phyloP scores from a whole-genome alignment of 2,888 invertebrate species.

The Mechanitis messenoides region DNA sequence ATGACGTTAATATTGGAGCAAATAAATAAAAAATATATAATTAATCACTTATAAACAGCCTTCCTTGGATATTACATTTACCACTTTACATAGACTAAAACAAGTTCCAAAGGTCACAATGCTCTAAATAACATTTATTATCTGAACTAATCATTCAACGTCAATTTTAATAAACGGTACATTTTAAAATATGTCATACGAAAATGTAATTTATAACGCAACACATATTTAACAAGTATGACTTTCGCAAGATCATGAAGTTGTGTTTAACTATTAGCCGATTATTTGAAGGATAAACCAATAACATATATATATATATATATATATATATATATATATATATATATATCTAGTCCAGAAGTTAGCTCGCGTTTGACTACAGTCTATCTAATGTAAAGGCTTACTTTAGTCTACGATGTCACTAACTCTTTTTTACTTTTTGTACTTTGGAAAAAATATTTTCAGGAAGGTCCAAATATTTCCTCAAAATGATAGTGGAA shows the following conservation, averaged over 20 bases:
- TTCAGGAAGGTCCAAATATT: too few species aligned
- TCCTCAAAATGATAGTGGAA: too few species aligned
- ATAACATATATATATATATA: constrained; percentile 22
- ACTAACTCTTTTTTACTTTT: too few species aligned
- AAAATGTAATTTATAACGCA: constrained; percentile 18
- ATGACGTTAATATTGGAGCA: constrained; percentile 1
- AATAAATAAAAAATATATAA: not conserved
- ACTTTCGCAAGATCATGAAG: constrained; percentile 28
- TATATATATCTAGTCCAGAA: too few species aligned
- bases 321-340: too few species aligned
- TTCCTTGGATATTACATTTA: not conserved
- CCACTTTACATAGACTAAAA: not conserved
- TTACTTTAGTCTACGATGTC: too few species aligned
- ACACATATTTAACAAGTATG: constrained; percentile 17
- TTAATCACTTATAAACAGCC: not conserved
- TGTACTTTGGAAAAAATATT: too few species aligned
- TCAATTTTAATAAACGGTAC: constrained; percentile 14
- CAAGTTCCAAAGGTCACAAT: not conserved
- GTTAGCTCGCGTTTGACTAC: too few species aligned
- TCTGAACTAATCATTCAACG: constrained; percentile 18
- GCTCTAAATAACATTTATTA: constrained; percentile 6
- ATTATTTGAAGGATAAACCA: constrained; percentile 31
- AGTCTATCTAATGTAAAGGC: too few species aligned
- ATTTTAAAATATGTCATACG: constrained; percentile 15
- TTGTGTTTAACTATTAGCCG: constrained; percentile 25